Base-by-base conservation (phyloP, 2,888 invertebrate genomes). In the Norana najaformis region DNA sequence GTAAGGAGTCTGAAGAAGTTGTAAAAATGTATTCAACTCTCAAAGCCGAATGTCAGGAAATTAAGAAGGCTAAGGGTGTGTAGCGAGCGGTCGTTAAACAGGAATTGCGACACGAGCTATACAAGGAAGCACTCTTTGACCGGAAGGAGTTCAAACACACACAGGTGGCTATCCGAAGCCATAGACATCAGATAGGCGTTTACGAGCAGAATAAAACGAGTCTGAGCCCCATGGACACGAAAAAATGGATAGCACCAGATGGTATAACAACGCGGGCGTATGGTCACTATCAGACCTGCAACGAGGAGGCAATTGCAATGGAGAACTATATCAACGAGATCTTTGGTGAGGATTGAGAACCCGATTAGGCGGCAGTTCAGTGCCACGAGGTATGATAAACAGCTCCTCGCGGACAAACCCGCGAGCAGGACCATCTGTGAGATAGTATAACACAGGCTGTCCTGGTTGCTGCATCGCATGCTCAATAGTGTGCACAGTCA, bases 371-470 rank as follows among this genome's bases (percentile, higher is more conserved):
- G 91, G 88, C 35, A 90, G 89, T 88, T 89, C 35, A 34, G 90
- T 89, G 88, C 88, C 90, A 6, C n/a, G 89, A n/a, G 90, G 91
- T 14, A 91, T 89, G 30, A 82, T 35, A 37, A 88, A 88, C 36
- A 91, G 90, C 47, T 91, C 90, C 39, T 91, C 89, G 20, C 89
- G 88, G 16, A 90, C 89, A 82, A 91, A 91, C 53, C 89, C 88
- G 37, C 91, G 88, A 35, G 36, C 35, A 1, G 89, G 90, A 35
- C 83, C 85, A 38, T 85, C 88, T 6, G n/a, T 16, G 35, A 91
- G 34, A 34, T 89, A 89, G 69, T 91, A 91, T 69, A 91, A 89
- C 14, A 89, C 85, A 36, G 90, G 90, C 90, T 91, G 36, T 8
- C 39, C 91, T 18, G 85, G 36, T 38, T 82, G 30, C 30, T 38